These are phyloP conservation scores for Triplophysa yarkandensis DNA, from an alignment of 2,797 vertebrate species.

Conservation along the genomic window DNA sequence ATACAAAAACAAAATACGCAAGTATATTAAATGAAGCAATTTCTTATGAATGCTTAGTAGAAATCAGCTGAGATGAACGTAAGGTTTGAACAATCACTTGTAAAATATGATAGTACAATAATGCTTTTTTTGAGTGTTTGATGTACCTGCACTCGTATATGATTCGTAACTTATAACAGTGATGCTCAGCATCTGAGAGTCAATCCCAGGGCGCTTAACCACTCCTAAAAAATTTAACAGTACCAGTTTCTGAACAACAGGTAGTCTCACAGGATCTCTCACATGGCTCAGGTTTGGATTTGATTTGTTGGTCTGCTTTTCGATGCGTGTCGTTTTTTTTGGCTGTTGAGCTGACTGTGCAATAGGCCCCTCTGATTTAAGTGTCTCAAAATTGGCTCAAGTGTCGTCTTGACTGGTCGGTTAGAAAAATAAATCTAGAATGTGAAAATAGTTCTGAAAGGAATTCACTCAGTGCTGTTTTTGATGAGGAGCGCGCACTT, in stretches of 20 bases:
- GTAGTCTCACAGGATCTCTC: conserved; percentile 57
- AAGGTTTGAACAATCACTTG: too few species aligned
- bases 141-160: conserved; percentile 55
- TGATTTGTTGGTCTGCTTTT: conserved; percentile 29
- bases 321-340: conserved; percentile 63
- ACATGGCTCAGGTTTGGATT: conserved; percentile 41
- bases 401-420: conserved; percentile 38
- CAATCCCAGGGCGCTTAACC: conserved; percentile 67
- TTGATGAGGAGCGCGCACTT: conserved; percentile 5
- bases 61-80: conserved; percentile 8
- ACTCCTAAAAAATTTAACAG: conserved; percentile 66
- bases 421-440: conserved; percentile 55
- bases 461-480: conserved; percentile 25
- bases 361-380: conserved; percentile 79
- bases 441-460: conserved; percentile 44
- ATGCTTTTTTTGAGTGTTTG: conserved; percentile 46
- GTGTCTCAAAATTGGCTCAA: conserved; percentile 51
- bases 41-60: neutral
- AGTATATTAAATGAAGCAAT: neutral
- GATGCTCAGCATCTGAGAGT: conserved; percentile 46
- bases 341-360: conserved; percentile 77
- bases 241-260: conserved; percentile 67
- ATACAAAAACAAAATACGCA: neutral
- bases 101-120: conserved; percentile 18
- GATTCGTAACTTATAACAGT: conserved; percentile 1